Percentiles rank a stretch among this genome's conserved stretches.
phyloP scores from a whole-genome alignment of 2,113 vertebrate species.

The Chaetorhynchus papuensis region DNA sequence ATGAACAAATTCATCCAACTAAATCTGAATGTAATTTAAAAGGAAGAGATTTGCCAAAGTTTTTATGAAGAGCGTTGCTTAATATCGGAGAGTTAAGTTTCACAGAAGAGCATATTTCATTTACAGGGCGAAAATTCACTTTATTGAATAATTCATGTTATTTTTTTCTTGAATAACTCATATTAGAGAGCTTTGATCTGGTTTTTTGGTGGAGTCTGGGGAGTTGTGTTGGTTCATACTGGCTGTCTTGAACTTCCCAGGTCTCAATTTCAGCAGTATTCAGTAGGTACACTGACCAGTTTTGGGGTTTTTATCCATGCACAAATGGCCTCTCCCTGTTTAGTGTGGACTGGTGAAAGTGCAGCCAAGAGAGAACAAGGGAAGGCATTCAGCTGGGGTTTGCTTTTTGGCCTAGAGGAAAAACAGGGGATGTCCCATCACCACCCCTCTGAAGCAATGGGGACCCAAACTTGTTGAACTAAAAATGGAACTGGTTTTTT shows the following conservation, averaged over 20 bases:
- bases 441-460: fast-evolving
- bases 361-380: neutral
- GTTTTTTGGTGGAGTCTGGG: neutral
- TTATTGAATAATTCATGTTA: neutral
- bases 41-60: neutral
- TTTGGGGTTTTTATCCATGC: neutral
- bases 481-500: neutral
- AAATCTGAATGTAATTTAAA: neutral
- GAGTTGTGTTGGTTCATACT: neutral
- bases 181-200: neutral
- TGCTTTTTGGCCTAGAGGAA: neutral
- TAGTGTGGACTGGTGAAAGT: neutral
- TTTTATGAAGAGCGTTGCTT: neutral
- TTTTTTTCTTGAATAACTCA: neutral
- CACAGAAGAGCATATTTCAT: neutral
- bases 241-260: neutral
- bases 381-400: neutral
- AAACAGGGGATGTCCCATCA: fast-evolving
- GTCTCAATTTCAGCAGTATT: neutral
- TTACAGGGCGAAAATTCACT: neutral
- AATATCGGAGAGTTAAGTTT: neutral
- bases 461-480: neutral
- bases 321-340: neutral
- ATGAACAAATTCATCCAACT: neutral
- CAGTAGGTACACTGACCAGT: neutral